Evolutionary conservation across 1,140 invertebrate species (phyloP), one percentile per base, ranked within the genome.

Genomic region (Drosophila mauritiana): DNA sequence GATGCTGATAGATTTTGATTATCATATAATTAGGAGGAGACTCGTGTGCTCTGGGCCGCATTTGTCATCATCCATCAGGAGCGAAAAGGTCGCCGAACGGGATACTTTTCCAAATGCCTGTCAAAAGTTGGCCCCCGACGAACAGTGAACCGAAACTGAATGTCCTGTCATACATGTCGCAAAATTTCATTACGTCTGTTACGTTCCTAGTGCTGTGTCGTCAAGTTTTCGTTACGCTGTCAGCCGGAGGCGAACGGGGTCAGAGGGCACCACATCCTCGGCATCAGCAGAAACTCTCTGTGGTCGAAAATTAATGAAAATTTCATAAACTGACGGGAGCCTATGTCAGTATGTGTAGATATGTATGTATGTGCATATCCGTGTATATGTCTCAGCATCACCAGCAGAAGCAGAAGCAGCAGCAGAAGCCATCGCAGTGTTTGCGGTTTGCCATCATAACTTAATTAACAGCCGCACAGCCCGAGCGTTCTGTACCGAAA

Each of bases 231-330:
- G 79, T 86, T 64, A 73, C 62, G 83, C 83, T 86, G 83, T 88
- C 83, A 88, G 68, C 76, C 84, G 78, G 75, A 78, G 76, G 82
- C 84, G 78, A 65, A 81, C 17, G 76, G 82, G 81, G 74, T 72
- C 82, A 54, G 36, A 46, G 45, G 48, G 68, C 55, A 46, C 22
- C 37, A 13, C 13, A 52, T 17, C 48, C 48, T 17, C 10, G 48
- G 54, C 78, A 73, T 57, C 69, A 73, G 56, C 75, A 69, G 52
- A 58, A 84, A 77, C 67, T 83, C 84, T 84, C 80, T 88, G 85
- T 76, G 84, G 84, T 90, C 84, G 80, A 89, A 84, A 88, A 88
- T 88, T 88, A 88, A 88, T 88, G 84, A 88, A 88, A 89, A 89
- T 88, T 88, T 88, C 85, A 88, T 88, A 84, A 88, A 88, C 84